Percentiles rank a stretch among this genome's conserved stretches.
These are phyloP conservation scores for Pseudococcus viburni DNA, from an alignment of 2,888 invertebrate species.

Conservation along the genomic window DNA sequence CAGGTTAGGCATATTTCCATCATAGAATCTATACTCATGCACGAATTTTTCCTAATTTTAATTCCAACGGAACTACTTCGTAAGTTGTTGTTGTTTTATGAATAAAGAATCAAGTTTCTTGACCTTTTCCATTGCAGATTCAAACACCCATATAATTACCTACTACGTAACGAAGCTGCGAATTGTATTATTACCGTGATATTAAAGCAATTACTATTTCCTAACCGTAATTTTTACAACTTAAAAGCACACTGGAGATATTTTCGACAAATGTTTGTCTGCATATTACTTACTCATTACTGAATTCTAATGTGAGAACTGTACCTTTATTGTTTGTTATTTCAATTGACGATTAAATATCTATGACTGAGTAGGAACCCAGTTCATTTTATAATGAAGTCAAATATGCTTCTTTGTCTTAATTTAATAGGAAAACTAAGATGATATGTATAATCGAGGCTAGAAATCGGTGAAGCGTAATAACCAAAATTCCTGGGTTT, in stretches of 20 bases:
- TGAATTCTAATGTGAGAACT: conserved; percentile 4
- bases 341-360: background rate
- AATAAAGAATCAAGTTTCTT: conserved; percentile 19
- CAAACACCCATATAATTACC: background rate
- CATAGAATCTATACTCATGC: background rate
- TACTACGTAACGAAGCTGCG: background rate
- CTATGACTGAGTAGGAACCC: background rate
- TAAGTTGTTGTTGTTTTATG: background rate
- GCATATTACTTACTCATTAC: background rate
- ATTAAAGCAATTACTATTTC: background rate
- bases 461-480: background rate
- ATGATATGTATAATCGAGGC: background rate
- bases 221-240: background rate
- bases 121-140: conserved; percentile 8
- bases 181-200: background rate
- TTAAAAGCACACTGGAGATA: background rate
- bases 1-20: background rate
- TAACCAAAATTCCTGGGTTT: background rate
- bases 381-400: background rate
- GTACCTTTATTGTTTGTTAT: background rate
- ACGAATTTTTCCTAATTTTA: background rate
- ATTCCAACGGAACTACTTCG: background rate
- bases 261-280: background rate
- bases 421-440: background rate
- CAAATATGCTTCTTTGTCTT: background rate